phyloP scores from a whole-genome alignment of 2,113 vertebrate genomes.

The Thalassoma bifasciatum region DNA sequence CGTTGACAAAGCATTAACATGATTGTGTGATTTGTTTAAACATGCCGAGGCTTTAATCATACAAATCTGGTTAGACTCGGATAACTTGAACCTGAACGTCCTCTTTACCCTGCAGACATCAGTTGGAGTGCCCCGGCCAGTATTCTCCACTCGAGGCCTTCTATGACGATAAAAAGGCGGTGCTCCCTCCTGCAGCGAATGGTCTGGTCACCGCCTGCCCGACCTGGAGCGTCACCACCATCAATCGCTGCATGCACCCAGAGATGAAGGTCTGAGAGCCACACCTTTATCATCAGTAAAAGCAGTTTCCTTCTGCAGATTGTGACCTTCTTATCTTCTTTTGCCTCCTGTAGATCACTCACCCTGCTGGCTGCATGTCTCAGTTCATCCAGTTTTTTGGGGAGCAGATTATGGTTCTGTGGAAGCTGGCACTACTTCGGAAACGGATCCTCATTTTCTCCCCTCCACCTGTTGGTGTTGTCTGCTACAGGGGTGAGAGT shows the following conservation, averaged over 20 bases:
- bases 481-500: constrained; percentile 94
- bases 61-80: neutral
- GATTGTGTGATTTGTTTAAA: neutral
- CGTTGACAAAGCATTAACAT: neutral
- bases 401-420: constrained; percentile 96
- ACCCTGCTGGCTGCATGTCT: constrained; percentile 99
- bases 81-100: neutral
- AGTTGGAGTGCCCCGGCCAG: constrained; percentile 94
- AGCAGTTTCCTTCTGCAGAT: neutral
- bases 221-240: constrained; percentile 86
- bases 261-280: constrained; percentile 95
- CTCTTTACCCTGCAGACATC: constrained; percentile 83
- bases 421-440: constrained; percentile 96
- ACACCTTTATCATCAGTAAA: neutral
- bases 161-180: constrained; percentile 97
- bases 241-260: constrained; percentile 97
- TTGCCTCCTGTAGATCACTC: constrained; percentile 89
- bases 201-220: constrained; percentile 84
- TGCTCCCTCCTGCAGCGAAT: constrained; percentile 85
- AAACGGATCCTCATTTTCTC: constrained; percentile 98
- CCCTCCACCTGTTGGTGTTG: constrained; percentile 95
- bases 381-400: constrained; percentile 99
- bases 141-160: constrained; percentile 97
- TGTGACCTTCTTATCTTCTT: neutral
- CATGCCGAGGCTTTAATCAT: neutral